Evolutionary conservation across 2,888 invertebrate species (phyloP).

Genomic region (Timema cristinae): DNA sequence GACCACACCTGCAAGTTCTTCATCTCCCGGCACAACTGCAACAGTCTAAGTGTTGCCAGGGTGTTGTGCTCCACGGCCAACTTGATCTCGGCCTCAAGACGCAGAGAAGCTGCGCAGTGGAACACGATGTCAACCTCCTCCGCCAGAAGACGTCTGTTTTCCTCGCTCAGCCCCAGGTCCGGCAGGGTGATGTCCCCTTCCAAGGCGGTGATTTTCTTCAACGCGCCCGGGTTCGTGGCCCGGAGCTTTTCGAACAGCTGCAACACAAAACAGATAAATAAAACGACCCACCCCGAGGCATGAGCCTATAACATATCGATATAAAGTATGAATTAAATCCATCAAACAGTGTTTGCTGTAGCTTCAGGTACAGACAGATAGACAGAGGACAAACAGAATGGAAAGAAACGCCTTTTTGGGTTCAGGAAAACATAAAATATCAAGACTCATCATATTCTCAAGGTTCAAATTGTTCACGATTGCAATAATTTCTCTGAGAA

Average conservation of each 20-base stretch:
- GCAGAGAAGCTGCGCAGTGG: neutral
- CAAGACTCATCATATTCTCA: too few relatives aligned
- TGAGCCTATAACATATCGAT: too few relatives aligned
- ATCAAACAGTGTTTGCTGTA: too few relatives aligned
- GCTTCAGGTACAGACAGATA: too few relatives aligned
- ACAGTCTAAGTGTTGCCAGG: neutral
- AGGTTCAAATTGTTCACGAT: too few relatives aligned
- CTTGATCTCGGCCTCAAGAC: neutral
- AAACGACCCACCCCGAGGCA: too few relatives aligned
- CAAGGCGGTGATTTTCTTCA: neutral
- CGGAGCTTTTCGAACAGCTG: slow-evolving; percentile 11
- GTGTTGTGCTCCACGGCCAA: neutral
- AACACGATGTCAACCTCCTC: neutral
- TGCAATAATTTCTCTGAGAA: too few relatives aligned
- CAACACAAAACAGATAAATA: neutral
- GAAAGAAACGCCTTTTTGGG: too few relatives aligned
- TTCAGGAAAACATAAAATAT: too few relatives aligned
- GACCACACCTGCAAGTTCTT: too few relatives aligned
- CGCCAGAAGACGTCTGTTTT: neutral
- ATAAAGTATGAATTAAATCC: too few relatives aligned
- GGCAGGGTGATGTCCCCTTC: slow-evolving; percentile 9
- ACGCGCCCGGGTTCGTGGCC: neutral
- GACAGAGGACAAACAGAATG: too few relatives aligned
- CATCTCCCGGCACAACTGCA: neutral
- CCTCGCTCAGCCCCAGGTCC: slow-evolving; percentile 4